Conservation (phyloP, 2,797 vertebrate species). For the Chelon labrosus region DNA sequence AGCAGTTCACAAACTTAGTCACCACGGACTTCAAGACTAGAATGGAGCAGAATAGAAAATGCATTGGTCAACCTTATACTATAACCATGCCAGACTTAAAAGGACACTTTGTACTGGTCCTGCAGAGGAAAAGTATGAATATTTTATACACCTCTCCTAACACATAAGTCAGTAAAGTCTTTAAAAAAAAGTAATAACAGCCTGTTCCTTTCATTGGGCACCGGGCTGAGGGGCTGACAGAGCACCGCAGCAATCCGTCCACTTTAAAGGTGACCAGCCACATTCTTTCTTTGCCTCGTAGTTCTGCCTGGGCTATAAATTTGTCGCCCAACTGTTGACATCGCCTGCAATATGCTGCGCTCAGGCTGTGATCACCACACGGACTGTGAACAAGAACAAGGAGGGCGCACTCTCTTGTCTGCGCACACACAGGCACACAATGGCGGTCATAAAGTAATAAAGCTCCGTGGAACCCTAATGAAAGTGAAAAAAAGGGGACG, state of each 20-base stretch:
- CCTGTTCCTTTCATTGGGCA: slow-evolving; percentile 57
- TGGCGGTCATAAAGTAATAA: slow-evolving; percentile 84
- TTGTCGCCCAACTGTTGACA: slow-evolving; percentile 82
- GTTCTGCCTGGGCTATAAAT: slow-evolving; percentile 75
- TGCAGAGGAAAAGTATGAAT: slow-evolving; percentile 67
- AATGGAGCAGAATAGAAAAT: slow-evolving; percentile 52
- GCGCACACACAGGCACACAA: slow-evolving; percentile 44
- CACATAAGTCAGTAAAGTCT: slow-evolving; percentile 60
- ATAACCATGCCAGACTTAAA: slow-evolving; percentile 49
- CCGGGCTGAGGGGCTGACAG: slow-evolving; percentile 31
- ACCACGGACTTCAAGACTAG: slow-evolving; percentile 19
- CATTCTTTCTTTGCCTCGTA: slow-evolving; percentile 60
- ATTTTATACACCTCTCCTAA: slow-evolving; percentile 66
- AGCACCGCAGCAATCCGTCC: slow-evolving; percentile 45
- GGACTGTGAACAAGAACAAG: slow-evolving; percentile 74
- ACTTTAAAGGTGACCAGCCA: slow-evolving; percentile 66
- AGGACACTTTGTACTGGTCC: slow-evolving; percentile 64
- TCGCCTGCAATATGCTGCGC: slow-evolving; percentile 79
- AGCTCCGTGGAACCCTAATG: slow-evolving; percentile 71
- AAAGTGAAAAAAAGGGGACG: slow-evolving; percentile 51
- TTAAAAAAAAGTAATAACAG: slow-evolving; percentile 56
- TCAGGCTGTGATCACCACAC: slow-evolving; percentile 68
- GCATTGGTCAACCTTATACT: slow-evolving; percentile 53
- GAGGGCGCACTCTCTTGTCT: slow-evolving; percentile 48
- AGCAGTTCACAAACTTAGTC: slow-evolving; percentile 25